Evolutionary conservation across 2,888 invertebrate genomes (phyloP).

Genomic region (Brachypterus glaber): DNA sequence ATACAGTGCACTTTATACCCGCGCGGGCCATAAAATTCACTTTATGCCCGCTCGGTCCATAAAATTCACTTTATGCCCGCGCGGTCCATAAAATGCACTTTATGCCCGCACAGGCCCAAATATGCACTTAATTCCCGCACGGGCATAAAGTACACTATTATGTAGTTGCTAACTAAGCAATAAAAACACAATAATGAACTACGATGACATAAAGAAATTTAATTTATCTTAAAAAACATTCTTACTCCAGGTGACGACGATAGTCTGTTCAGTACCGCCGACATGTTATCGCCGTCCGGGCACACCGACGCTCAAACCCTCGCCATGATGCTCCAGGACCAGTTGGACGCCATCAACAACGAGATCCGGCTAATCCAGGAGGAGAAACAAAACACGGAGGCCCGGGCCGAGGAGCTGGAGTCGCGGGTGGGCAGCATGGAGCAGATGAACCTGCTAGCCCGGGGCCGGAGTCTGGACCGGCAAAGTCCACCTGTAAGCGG

Average conservation of each 20-base stretch:
- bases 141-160: too few species aligned
- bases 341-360: conserved; percentile 98
- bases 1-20: too few species aligned
- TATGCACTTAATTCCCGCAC: too few species aligned
- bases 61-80: too few species aligned
- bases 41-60: too few species aligned
- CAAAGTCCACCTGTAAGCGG: conserved; percentile 83
- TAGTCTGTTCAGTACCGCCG: conserved; percentile 63
- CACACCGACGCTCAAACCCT: conserved; percentile 89
- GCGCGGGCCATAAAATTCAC: too few species aligned
- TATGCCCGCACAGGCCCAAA: too few species aligned
- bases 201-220: too few species aligned
- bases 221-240: too few species aligned
- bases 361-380: conserved; percentile 73
- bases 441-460: conserved; percentile 77
- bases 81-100: too few species aligned
- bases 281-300: conserved; percentile 59
- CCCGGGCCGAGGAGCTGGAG: conserved; percentile 93
- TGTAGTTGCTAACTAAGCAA: too few species aligned
- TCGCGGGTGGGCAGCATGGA: conserved; percentile 92
- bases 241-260: conserved; percentile 54
- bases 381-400: conserved; percentile 78
- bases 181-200: too few species aligned
- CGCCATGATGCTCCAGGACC: conserved; percentile 98
- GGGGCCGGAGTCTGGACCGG: conserved; percentile 59